These are phyloP conservation scores for Drosophila sproati DNA, from an alignment of 1,140 invertebrate genomes.

Conservation along the genomic window DNA sequence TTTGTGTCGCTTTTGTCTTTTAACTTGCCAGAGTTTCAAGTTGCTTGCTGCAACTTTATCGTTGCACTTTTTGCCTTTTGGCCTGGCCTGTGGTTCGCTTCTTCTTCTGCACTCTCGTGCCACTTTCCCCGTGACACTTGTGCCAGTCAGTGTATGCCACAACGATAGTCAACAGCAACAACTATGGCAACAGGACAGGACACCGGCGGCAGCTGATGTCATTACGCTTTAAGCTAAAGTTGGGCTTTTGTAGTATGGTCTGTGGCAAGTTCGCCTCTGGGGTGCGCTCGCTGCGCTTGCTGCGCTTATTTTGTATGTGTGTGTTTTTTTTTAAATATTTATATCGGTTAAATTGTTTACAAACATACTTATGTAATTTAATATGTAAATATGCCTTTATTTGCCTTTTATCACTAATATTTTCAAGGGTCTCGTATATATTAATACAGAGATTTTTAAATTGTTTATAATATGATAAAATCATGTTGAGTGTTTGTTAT, in stretches of 20 bases:
- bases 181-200: not conserved
- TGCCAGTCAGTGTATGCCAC: conserved; percentile 25
- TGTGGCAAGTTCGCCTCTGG: conserved; percentile 1
- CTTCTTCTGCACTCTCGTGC: conserved; percentile 13
- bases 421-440: too few species aligned
- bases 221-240: conserved; percentile 43
- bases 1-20: conserved; percentile 64
- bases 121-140: conserved; percentile 19
- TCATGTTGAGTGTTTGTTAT: too few species aligned
- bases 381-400: too few species aligned
- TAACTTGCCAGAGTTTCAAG: conserved; percentile 35
- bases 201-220: conserved; percentile 35
- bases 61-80: conserved; percentile 59
- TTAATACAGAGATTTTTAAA: too few species aligned
- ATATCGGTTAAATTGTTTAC: not conserved
- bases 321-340: not conserved
- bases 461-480: too few species aligned
- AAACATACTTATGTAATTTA: too few species aligned
- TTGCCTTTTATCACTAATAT: too few species aligned
- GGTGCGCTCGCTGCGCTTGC: not conserved
- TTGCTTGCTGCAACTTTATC: conserved; percentile 61
- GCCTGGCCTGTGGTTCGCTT: conserved; percentile 40
- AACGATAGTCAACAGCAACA: conserved; percentile 13
- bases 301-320: not conserved
- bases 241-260: conserved; percentile 13